Evolutionary conservation across 2,797 vertebrate species (phyloP), one percentile per base, ranked within the genome.

Genomic region (Cyprinella venusta): DNA sequence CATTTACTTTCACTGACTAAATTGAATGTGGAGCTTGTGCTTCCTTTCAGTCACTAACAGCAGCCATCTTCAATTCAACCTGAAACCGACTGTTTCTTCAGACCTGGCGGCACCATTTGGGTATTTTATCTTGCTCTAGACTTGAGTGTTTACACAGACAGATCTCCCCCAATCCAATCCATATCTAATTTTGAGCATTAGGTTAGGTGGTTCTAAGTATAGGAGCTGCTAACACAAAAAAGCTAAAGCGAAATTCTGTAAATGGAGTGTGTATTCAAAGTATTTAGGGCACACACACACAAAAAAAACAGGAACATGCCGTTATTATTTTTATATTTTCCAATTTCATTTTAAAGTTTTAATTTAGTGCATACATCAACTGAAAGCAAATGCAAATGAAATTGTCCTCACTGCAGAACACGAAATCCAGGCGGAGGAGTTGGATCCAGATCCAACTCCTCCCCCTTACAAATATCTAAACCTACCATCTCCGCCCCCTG

Each of bases 131-230:
- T 63, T n/a, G 54, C 52, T 48, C 26, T 48, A 80, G 42, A 24
- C 18, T 30, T 63, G 26, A 56, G 18, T 30, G 78, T 80, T 69
- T 56, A 61, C 38, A 69, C 67, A 61, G 52, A 69, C 67, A 61
- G 52, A 70, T 69, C 52, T 61, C 40, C 18, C 18, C 54, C 42
- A 21, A 71, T 45, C 52, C 38, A 71, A 16, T 36, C 16, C 68
- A 80, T 72, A 63, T 72, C 7, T 81, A 71, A 81, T 63, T 40
- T 48, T 33, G 26, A 61, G 79, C 24, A 70, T 80, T 71, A 80
- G 13, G 36, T 61, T 16, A 26, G 54, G 13, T 48, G 40, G 12
- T 63, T 8, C 18, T 70, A 70, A 76, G 8, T 18, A 40, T 3
- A 33, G 5, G 38, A 15, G 38, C 24, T 42, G 18, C 12, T 4